Conservation (phyloP, 1,140 invertebrate genomes). For the Temnothorax nylanderi region DNA sequence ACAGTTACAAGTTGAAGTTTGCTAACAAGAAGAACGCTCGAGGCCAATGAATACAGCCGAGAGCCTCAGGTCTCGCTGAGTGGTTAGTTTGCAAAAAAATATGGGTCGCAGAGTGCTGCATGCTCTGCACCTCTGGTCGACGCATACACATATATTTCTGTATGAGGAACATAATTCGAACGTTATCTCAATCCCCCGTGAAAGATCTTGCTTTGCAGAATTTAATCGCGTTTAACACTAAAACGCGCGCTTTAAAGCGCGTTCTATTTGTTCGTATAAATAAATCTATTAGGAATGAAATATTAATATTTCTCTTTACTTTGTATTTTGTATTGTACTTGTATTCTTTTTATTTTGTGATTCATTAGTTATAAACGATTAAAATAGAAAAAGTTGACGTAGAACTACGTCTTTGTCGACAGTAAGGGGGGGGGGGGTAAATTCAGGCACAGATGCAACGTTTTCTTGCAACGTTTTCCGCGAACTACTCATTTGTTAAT, state of each 20-base stretch:
- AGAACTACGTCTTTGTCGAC: too few species aligned
- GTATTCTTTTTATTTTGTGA: background rate
- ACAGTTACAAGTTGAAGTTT: conserved; percentile 59
- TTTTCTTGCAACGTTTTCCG: too few species aligned
- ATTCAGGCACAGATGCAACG: too few species aligned
- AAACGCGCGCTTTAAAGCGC: background rate
- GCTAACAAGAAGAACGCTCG: conserved; percentile 44
- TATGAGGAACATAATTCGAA: background rate
- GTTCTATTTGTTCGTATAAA: background rate
- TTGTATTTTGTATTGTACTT: background rate
- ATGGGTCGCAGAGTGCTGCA: conserved; percentile 2
- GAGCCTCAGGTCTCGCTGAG: conserved; percentile 14
- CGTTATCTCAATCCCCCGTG: background rate
- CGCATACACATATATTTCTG: background rate
- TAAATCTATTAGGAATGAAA: background rate
- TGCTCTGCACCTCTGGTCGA: background rate
- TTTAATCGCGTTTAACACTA: background rate
- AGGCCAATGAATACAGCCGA: conserved; percentile 25
- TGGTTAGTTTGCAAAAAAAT: conserved; percentile 50
- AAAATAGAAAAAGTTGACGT: background rate
- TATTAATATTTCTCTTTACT: background rate
- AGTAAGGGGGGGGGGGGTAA: too few species aligned
- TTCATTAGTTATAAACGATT: background rate
- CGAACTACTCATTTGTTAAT: too few species aligned
- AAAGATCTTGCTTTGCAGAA: conserved; percentile 7